Base-by-base conservation (phyloP, 1,140 invertebrate species). In the Lepidostoma basale region DNA sequence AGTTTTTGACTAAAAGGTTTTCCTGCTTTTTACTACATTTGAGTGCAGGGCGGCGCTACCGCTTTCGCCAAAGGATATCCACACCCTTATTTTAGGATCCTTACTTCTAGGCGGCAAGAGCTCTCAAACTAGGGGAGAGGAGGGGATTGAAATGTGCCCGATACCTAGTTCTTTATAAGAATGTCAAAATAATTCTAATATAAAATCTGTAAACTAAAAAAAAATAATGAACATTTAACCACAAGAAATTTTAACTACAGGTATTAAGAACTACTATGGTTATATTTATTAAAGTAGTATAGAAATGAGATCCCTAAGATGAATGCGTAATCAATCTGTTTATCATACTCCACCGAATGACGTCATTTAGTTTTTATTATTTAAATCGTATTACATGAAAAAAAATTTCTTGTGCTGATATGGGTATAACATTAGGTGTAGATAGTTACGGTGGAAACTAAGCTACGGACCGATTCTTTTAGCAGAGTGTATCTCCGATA, bases 1-100 rank as follows among this genome's bases (percentile, higher is more conserved):
- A 42, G 20, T 25, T 59, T 56, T 42, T 59, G 56, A 42, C 56
- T 59, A 59, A 59, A 59, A 59, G 56, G 56, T 59, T 59, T 59
- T 59, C 16, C 56, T 42, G 23, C 39, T 33, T 59, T 59, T 59
- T 59, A 40, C 30, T 36, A 25, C 56, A 59, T 40, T 59, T 42
- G 22, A 22, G 33, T 33, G 18, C 12, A 22, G 6, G n/a, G 33
- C 12, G 5, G 30, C 39, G 39, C n/a, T n/a, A n/a, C n/a, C n/a
- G n/a, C n/a, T n/a, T n/a, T n/a, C n/a, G n/a, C 42, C 56, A 23
- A 59, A 36, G 56, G 56, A 40, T 23, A 20, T 59, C 56, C 56
- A 59, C 56, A 23, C 56, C 56, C 39, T 39, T 59, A 42, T 59
- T 39, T 39, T 59, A 23, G 20, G 33, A 59, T 59, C 25, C 52